Evolutionary conservation across 2,888 invertebrate species (phyloP), one percentile per base, ranked within the genome.

Genomic region (Agrotis segetum): DNA sequence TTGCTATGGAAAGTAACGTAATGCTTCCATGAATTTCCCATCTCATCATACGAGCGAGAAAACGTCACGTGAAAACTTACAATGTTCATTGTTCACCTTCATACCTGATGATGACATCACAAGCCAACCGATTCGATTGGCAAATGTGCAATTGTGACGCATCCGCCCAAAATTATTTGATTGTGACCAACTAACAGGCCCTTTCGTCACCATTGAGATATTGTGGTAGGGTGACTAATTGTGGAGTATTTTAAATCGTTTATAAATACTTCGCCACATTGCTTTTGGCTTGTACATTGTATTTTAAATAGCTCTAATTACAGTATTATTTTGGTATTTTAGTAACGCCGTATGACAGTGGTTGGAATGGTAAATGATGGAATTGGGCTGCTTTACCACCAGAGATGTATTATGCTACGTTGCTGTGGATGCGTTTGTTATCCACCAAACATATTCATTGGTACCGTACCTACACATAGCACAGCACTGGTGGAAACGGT

Each of bases 121-220:
- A 58, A 44, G 29, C 21, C n/a, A 56, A 7, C 58, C 52, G 52
- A 63, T 49, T 59, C 29, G 24, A 2, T 53, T 53, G 74, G 58
- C 69, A 68, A 74, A 9, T 29, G 6, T n/a, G 40, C 53, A 19
- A 49, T 29, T 21, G 44, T 74, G 74, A 74, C 74, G 58, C 68
- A 74, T 68, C 9, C 2, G 29, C 2, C 47, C 62, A 62, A 2
- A 59, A 34, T 59, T 24, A 40, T 40, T 74, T 44, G 2, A 44
- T 61, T 34, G 44, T 49, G 29, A 49, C 40, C 3, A 44, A n/a
- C n/a, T 47, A 29, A 40, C 17, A 24, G 24, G 21, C 46, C 24
- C 34, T 62, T 73, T 61, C 3, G 5, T 34, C 44, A n/a, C 5
- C 14, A 0, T 3, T 29, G 29, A 1, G 21, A 17, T 68, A 74